Conservation (phyloP, 1,140 invertebrate genomes). For the Bombus superbus region DNA sequence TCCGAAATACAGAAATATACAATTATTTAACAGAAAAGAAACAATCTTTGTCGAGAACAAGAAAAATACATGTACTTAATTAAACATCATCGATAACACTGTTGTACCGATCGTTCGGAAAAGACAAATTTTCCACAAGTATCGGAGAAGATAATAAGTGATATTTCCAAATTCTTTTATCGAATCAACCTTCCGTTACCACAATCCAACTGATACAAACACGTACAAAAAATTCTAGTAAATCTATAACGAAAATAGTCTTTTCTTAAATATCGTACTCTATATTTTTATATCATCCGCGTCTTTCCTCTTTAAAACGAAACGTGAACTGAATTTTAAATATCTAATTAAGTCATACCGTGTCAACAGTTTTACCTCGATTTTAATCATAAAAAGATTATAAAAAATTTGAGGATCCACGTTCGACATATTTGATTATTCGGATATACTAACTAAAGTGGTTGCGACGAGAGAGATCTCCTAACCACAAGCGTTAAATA, state of each 20-base stretch:
- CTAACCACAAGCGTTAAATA: neutral
- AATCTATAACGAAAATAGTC: neutral
- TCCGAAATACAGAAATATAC: conserved; percentile 30
- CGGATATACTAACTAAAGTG: no score
- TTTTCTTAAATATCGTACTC: neutral
- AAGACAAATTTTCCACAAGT: neutral
- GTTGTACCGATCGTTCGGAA: neutral
- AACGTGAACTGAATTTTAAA: neutral
- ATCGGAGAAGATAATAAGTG: neutral
- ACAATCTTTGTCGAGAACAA: neutral
- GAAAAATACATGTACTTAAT: conserved; percentile 50
- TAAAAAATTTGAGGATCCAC: neutral
- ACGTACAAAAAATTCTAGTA: neutral
- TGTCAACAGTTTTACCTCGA: neutral
- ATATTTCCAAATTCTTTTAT: neutral
- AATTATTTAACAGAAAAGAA: conserved; percentile 26
- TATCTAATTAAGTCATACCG: neutral
- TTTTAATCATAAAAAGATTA: neutral
- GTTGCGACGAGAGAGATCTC: neutral
- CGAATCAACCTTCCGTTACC: neutral
- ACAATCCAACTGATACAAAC: neutral
- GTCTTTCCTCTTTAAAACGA: neutral
- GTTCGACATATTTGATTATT: neutral
- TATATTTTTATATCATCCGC: neutral
- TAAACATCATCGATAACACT: conserved; percentile 7